These are phyloP conservation scores for Darevskia mixta DNA, from an alignment of 2,797 vertebrate genomes.

Conservation along the genomic window DNA sequence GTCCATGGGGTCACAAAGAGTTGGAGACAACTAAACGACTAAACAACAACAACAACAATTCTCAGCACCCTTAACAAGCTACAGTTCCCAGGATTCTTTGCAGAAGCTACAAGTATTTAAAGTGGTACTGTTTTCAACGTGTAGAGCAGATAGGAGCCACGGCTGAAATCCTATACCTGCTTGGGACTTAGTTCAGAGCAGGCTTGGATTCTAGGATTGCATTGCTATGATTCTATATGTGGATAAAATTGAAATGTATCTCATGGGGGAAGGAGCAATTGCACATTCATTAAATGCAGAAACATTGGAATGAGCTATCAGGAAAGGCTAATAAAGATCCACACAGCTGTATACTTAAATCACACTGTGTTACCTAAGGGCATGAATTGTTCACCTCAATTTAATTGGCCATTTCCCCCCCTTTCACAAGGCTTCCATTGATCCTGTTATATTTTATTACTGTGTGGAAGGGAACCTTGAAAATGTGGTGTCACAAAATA, in stretches of 20 bases:
- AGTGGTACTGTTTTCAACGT: too few relatives aligned
- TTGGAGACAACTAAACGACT: too few relatives aligned
- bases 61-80: too few relatives aligned
- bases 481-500: constrained; percentile 20
- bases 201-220: not conserved
- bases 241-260: not conserved
- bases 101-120: too few relatives aligned
- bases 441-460: constrained; percentile 29
- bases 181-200: not conserved
- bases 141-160: too few relatives aligned
- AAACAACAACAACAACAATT: too few relatives aligned
- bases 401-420: constrained; percentile 14
- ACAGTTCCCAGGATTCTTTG: too few relatives aligned
- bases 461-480: not conserved
- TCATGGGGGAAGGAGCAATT: not conserved
- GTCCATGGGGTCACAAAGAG: too few relatives aligned
- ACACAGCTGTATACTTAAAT: not conserved
- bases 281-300: not conserved
- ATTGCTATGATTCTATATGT: not conserved
- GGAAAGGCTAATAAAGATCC: not conserved
- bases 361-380: constrained; percentile 4
- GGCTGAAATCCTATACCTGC: not conserved
- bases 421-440: constrained; percentile 2
- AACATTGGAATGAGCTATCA: not conserved
- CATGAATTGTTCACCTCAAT: not conserved